A percentile compares a stretch with the other conserved stretches of the same genome.
Conservation (phyloP, 2,797 vertebrate genomes). For the Pristis pectinata region DNA sequence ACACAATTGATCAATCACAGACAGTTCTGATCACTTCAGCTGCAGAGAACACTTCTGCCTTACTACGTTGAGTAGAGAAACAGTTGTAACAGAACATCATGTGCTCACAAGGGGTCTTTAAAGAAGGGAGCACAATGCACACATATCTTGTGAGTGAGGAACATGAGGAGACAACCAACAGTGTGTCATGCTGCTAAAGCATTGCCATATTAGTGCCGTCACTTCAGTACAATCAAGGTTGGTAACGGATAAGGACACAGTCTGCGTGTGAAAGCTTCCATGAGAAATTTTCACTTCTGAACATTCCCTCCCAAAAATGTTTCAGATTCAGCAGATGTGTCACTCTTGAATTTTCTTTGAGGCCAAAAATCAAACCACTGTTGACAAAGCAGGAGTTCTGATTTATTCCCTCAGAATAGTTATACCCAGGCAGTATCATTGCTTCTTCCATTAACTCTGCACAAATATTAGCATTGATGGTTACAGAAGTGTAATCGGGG, state of each 20-base stretch:
- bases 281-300: not conserved
- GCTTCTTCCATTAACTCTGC: not conserved
- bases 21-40: slow-evolving; percentile 27
- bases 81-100: not conserved
- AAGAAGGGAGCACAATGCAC: not conserved
- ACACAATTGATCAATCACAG: slow-evolving; percentile 30
- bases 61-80: not conserved
- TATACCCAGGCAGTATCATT: not conserved
- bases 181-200: slow-evolving; percentile 10
- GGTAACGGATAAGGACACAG: not conserved
- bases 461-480: not conserved
- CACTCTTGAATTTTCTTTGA: not conserved
- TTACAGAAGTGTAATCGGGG: not conserved
- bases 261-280: not conserved
- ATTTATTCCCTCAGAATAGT: not conserved
- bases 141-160: not conserved
- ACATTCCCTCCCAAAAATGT: not conserved
- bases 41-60: slow-evolving; percentile 24
- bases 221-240: not conserved
- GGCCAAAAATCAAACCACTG: not conserved
- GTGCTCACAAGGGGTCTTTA: slow-evolving; percentile 7
- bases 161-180: not conserved
- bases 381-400: not conserved
- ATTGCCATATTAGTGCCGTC: not conserved
- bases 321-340: not conserved